Base-by-base conservation (phyloP, 2,113 vertebrate genomes). In the Tragelaphus imberbis region DNA sequence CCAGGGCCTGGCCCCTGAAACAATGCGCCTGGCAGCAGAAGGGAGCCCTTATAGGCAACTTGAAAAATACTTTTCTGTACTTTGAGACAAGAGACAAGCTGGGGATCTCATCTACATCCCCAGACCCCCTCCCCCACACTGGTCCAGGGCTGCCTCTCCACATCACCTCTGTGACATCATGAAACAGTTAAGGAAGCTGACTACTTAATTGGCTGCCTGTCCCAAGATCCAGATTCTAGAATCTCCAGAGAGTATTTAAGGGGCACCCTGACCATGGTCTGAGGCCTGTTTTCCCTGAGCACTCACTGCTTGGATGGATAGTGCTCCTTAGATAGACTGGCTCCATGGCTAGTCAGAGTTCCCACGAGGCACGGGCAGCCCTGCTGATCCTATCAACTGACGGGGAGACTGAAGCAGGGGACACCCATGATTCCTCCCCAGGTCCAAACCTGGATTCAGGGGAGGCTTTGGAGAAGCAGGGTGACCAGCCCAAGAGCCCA, bases 161-260 rank as follows among this genome's bases (percentile, higher is more conserved):
- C 17, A 36, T 68, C 2, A 19, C 65, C 17, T 68, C 17, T 68
- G 65, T 36, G 65, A 68, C 65, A 68, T 68, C 65, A 68, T 19
- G 33, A 36, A 68, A 68, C 16, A 68, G 15, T 68, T 21, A 68
- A 68, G 65, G 65, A 19, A 68, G 33, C 17, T 19, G 33, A 68
- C 65, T 33, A 36, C 17, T 19, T 68, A 36, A 68, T 68, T n/a
- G 65, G 65, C 65, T 68, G 16, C 65, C 63, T 8, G 63, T 17
- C 63, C 30, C 30, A n/a, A 9, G 63, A 4, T 30, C 63, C 33
- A 68, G 65, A 21, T n/a, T 91, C 65, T 96, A 89, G 96, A 95
- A 75, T 7, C 13, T 5, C 33, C 0, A 58, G 49, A 47, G 71
- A 8, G 23, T 40, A 12, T 87, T 7, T 65, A 17, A 10, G 33